These are phyloP conservation scores for Orchesellides sinensis DNA, from an alignment of 2,888 invertebrate species.

Conservation along the genomic window DNA sequence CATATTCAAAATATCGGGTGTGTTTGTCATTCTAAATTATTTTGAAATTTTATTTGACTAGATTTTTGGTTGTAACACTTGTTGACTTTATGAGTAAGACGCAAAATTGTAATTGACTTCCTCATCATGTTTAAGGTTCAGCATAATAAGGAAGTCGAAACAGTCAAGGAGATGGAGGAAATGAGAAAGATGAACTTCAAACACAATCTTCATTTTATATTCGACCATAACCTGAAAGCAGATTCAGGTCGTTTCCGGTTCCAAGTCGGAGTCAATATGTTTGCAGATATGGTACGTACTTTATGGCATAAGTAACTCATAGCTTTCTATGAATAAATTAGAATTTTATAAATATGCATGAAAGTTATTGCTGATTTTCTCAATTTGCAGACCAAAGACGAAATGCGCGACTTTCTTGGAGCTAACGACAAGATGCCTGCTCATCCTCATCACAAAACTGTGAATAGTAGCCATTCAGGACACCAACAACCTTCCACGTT, in stretches of 20 bases:
- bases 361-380: background rate
- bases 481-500: background rate
- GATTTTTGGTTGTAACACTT: background rate
- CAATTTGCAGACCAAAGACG: conserved; percentile 14
- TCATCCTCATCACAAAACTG: background rate
- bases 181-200: conserved; percentile 19
- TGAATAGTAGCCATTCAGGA: background rate
- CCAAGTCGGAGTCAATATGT: conserved; percentile 28
- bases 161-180: conserved; percentile 15
- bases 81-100: background rate
- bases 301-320: too few relatives aligned
- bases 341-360: too few relatives aligned
- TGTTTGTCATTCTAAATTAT: background rate
- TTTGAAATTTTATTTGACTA: background rate
- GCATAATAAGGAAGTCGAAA: conserved; percentile 14
- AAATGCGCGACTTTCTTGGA: conserved; percentile 24
- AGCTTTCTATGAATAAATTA: too few relatives aligned
- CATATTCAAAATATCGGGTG: conserved; percentile 16
- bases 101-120: background rate
- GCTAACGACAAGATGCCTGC: background rate
- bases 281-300: conserved; percentile 44
- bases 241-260: conserved; percentile 17
- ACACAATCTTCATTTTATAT: conserved; percentile 24
- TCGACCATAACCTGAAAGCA: conserved; percentile 24
- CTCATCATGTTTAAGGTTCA: too few relatives aligned